Evolutionary conservation across 1,140 invertebrate genomes (phyloP).

Genomic region (Drosophila pseudoobscura): DNA sequence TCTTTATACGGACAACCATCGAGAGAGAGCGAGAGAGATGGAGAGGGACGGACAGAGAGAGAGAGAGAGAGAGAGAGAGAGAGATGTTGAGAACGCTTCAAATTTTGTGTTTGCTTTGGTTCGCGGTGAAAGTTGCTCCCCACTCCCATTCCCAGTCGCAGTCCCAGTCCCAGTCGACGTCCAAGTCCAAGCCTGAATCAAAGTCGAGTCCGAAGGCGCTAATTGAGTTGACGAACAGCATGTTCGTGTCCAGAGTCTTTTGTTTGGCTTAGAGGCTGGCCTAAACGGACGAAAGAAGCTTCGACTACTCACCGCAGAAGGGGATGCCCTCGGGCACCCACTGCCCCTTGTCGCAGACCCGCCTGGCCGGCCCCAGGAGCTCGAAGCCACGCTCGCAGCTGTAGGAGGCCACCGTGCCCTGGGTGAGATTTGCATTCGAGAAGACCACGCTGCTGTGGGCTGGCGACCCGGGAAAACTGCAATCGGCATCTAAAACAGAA

Average conservation of each 20-base stretch:
- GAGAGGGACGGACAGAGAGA: neutral
- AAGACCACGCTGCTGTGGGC: slow-evolving; percentile 93
- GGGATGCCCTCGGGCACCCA: slow-evolving; percentile 97
- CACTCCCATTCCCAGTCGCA: neutral
- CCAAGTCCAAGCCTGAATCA: slow-evolving; percentile 43
- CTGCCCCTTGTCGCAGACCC: slow-evolving; percentile 90
- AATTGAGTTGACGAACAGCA: slow-evolving; percentile 54
- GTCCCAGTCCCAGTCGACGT: slow-evolving; percentile 3
- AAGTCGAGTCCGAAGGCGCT: slow-evolving; percentile 34
- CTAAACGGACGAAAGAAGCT: neutral
- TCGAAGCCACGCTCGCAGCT: slow-evolving; percentile 95
- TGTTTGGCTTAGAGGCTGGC: slow-evolving; percentile 42
- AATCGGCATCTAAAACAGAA: slow-evolving; percentile 82
- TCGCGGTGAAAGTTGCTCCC: slow-evolving; percentile 59
- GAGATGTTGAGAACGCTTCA: slow-evolving; percentile 66
- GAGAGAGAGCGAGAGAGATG: too few species aligned
- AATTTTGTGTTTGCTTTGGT: slow-evolving; percentile 35
- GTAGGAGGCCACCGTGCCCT: slow-evolving; percentile 92
- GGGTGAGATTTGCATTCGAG: slow-evolving; percentile 87
- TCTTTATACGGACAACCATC: slow-evolving; percentile 7
- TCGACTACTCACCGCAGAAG: slow-evolving; percentile 93
- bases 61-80: neutral
- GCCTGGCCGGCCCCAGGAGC: slow-evolving; percentile 91
- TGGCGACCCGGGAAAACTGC: slow-evolving; percentile 96
- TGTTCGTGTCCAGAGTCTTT: slow-evolving; percentile 76